Conservation (phyloP, 2,888 invertebrate genomes). For the Diplolepis rosae region DNA sequence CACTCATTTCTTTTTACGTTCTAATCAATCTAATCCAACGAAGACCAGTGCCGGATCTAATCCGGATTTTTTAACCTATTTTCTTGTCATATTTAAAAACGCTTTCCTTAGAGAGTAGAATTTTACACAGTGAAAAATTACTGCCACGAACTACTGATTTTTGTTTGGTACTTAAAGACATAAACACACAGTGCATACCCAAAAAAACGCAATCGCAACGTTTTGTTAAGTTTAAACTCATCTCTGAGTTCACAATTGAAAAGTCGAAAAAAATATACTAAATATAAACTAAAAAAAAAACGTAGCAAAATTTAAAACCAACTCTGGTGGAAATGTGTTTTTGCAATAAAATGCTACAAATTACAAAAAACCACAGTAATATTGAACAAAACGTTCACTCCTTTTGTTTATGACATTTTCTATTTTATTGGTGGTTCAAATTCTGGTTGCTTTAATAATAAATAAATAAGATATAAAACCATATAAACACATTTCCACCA, state of each 20-base stretch:
- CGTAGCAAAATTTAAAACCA: not conserved
- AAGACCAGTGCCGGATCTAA: not conserved
- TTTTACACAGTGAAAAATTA: slow-evolving; percentile 28
- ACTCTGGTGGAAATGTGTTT: no score
- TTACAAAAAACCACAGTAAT: no score
- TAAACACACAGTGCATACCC: slow-evolving; percentile 19
- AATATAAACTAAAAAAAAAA: not conserved
- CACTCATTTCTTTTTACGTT: not conserved
- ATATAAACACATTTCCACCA: no score
- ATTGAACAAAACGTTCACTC: no score
- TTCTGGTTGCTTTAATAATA: no score
- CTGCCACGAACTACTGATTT: slow-evolving; percentile 16
- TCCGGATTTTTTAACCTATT: not conserved
- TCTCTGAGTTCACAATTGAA: not conserved
- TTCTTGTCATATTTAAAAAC: slow-evolving; percentile 3
- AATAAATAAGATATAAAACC: no score
- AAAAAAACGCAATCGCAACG: slow-evolving; percentile 28
- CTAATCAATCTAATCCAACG: slow-evolving; percentile 13
- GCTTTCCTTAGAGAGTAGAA: slow-evolving; percentile 21
- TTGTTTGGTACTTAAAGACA: slow-evolving; percentile 27
- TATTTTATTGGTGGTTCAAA: no score
- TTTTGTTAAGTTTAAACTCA: not conserved
- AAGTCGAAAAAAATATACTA: not conserved
- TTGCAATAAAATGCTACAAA: no score
- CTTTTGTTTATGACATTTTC: no score